A percentile compares a stretch with the other conserved stretches of the same genome.
Evolutionary conservation across 1,140 invertebrate genomes (phyloP).

Genomic region (Lethrus apterus): DNA sequence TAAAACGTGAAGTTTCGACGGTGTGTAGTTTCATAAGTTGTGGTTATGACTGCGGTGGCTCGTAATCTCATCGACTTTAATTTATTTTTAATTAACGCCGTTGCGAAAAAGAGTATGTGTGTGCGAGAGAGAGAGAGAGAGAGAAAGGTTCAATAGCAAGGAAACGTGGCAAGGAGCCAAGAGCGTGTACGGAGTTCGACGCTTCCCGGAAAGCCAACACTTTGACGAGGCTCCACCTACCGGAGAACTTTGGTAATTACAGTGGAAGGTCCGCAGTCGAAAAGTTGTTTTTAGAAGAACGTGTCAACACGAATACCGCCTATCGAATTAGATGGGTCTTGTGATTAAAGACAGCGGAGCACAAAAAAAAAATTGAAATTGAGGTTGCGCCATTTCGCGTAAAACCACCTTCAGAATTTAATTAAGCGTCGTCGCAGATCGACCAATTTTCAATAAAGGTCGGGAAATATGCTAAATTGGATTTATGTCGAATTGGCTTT

Average conservation of each 20-base stretch:
- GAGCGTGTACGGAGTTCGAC: conserved; percentile 14
- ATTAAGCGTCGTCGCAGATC: no score
- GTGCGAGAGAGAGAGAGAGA: no score
- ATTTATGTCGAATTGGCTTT: no score
- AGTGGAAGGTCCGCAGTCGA: conserved; percentile 9
- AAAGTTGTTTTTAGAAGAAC: conserved; percentile 17
- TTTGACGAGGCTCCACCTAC: conserved; percentile 17
- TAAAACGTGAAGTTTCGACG: conserved; percentile 9
- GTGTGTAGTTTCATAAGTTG: conserved; percentile 12
- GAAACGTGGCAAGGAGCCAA: conserved; percentile 13
- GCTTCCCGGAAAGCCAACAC: conserved; percentile 14
- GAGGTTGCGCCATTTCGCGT: no score
- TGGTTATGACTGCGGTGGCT: conserved; percentile 15
- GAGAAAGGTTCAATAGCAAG: no score
- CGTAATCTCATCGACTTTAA: conserved; percentile 15
- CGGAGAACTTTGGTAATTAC: conserved; percentile 18
- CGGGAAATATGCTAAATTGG: no score
- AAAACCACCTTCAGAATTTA: no score
- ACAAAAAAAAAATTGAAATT: conserved; percentile 7
- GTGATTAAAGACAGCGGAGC: conserved; percentile 2
- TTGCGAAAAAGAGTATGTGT: no score
- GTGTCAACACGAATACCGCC: conserved; percentile 17
- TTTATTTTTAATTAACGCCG: conserved; percentile 20
- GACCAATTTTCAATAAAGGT: no score
- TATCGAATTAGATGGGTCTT: conserved; percentile 15